These are phyloP conservation scores for Balanococcus diminutus DNA, from an alignment of 2,888 invertebrate species.

Conservation along the genomic window DNA sequence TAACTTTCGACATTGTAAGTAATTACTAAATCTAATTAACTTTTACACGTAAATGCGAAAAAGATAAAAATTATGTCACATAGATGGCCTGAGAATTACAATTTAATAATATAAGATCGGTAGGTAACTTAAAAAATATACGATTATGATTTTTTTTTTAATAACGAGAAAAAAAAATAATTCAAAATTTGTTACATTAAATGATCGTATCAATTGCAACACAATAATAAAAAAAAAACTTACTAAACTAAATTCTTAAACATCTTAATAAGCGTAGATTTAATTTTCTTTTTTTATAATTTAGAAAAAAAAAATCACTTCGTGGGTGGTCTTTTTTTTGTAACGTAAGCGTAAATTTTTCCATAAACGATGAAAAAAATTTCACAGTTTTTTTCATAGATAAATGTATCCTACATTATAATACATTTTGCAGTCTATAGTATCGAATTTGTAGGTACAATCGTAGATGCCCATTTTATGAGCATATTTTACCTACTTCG, in stretches of 20 bases:
- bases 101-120: conserved; percentile 3
- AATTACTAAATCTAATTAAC: not conserved
- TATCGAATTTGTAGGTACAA: not conserved
- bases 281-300: conserved; percentile 8
- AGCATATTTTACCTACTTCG: too few relatives aligned
- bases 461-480: not conserved
- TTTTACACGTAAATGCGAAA: conserved; percentile 1
- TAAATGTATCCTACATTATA: not conserved
- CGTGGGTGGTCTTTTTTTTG: not conserved
- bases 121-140: conserved; percentile 17
- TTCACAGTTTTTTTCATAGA: not conserved
- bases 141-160: not conserved
- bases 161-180: conserved; percentile 34
- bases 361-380: conserved; percentile 11
- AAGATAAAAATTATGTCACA: not conserved
- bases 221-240: not conserved
- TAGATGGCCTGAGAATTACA: not conserved
- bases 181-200: not conserved
- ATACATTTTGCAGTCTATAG: not conserved
- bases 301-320: conserved; percentile 16
- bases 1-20: not conserved
- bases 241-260: not conserved
- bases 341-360: conserved; percentile 45
- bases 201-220: not conserved
- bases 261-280: conserved; percentile 44